phyloP scores from a whole-genome alignment of 2,888 invertebrate genomes.

The Cepaea hortensis region DNA sequence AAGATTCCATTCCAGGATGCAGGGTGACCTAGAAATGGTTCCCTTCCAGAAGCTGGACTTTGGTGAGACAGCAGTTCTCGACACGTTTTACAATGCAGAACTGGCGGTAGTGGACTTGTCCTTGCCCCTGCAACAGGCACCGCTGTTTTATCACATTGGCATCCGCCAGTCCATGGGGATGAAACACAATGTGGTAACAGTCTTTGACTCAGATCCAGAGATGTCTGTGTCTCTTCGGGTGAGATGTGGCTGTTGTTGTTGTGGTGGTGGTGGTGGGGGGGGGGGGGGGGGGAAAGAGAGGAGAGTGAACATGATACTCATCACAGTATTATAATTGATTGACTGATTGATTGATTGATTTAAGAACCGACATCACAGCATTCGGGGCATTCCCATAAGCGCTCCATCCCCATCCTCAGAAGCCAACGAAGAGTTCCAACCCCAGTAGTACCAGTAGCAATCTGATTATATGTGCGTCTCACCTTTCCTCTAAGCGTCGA shows the following conservation, averaged over 20 bases:
- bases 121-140: constrained; percentile 89
- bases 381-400: too few species aligned
- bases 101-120: constrained; percentile 96
- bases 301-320: too few species aligned
- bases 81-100: constrained; percentile 98
- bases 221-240: constrained; percentile 92
- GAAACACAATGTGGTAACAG: constrained; percentile 87
- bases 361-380: too few species aligned
- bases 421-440: too few species aligned
- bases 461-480: too few species aligned
- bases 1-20: constrained; percentile 59
- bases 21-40: constrained; percentile 67
- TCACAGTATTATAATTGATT: too few species aligned
- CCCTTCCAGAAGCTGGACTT: constrained; percentile 95
- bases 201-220: constrained; percentile 86
- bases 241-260: constrained; percentile 56
- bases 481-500: too few species aligned
- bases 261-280: too few species aligned
- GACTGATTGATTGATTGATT: too few species aligned
- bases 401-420: too few species aligned
- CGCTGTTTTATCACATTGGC: constrained; percentile 96
- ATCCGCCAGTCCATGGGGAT: constrained; percentile 97
- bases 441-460: too few species aligned
- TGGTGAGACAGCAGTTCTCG: constrained; percentile 95
- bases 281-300: too few species aligned